These are phyloP conservation scores for Ephialtes manifestator DNA, from an alignment of 2,888 invertebrate genomes.

Conservation along the genomic window DNA sequence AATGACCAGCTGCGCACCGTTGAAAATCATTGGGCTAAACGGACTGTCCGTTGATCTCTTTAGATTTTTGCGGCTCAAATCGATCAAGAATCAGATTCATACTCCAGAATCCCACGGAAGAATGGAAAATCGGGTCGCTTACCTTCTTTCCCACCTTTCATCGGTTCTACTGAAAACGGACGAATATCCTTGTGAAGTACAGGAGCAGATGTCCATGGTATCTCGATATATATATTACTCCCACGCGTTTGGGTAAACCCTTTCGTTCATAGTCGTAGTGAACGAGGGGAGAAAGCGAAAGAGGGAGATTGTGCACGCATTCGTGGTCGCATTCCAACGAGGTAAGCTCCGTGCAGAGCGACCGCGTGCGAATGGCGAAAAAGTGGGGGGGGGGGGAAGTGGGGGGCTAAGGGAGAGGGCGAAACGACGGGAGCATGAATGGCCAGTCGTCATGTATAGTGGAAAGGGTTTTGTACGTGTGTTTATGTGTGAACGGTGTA, in stretches of 20 bases:
- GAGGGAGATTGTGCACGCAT: conserved; percentile 48
- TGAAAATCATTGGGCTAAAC: not conserved
- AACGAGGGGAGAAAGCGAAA: conserved; percentile 24
- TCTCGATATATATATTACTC: conserved; percentile 40
- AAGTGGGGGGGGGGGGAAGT: conserved; percentile 62
- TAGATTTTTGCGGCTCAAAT: not conserved
- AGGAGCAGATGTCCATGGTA: conserved; percentile 59
- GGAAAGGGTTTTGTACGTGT: conserved; percentile 38
- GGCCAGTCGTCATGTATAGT: conserved; percentile 40
- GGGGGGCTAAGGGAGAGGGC: conserved; percentile 52
- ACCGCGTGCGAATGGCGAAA: conserved; percentile 64
- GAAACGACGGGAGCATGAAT: conserved; percentile 62
- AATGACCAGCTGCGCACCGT: conserved; percentile 2
- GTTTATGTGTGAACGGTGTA: not conserved
- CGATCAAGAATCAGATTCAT: conserved; percentile 4
- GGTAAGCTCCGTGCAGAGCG: conserved; percentile 33
- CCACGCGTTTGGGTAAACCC: conserved; percentile 62
- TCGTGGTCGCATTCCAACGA: conserved; percentile 56
- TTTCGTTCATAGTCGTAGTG: conserved; percentile 45
- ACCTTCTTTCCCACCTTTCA: conserved; percentile 4
- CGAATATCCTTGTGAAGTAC: not conserved
- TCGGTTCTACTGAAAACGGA: not conserved
- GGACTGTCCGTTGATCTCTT: not conserved
- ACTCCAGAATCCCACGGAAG: not conserved
- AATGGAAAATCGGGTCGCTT: not conserved